Evolutionary conservation across 1,140 invertebrate species (phyloP).

Genomic region (Hycleus phaleratus): DNA sequence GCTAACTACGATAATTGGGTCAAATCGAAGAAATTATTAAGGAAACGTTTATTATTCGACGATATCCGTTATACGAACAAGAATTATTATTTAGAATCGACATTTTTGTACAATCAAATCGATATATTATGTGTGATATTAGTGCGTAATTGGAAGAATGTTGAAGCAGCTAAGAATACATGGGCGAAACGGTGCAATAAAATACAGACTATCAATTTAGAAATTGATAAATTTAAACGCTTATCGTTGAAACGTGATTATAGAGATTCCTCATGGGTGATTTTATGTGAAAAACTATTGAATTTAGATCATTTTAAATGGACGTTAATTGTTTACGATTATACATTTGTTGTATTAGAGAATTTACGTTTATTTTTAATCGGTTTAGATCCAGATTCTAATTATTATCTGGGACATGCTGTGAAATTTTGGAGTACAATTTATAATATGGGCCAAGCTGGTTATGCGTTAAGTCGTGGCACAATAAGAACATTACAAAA

Average conservation of each 20-base stretch:
- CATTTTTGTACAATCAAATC: conserved; percentile 26
- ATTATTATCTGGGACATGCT: conserved; percentile 34
- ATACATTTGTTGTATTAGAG: conserved; percentile 31
- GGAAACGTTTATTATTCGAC: conserved; percentile 22
- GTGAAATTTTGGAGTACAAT: conserved; percentile 28
- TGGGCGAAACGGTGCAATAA: conserved; percentile 31
- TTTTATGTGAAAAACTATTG: conserved; percentile 24
- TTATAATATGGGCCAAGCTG: conserved; percentile 30
- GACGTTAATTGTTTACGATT: conserved; percentile 30
- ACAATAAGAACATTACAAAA: conserved; percentile 19
- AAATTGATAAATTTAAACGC: conserved; percentile 17
- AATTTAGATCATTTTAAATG: conserved; percentile 22
- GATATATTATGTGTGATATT: conserved; percentile 29
- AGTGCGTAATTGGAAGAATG: conserved; percentile 22
- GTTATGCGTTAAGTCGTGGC: conserved; percentile 30
- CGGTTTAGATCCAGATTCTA: conserved; percentile 18
- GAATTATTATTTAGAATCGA: conserved; percentile 23
- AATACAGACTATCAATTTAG: conserved; percentile 21
- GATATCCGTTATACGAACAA: conserved; percentile 26
- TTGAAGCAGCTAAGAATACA: conserved; percentile 23
- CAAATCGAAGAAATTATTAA: conserved; percentile 16
- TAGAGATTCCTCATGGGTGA: conserved; percentile 25
- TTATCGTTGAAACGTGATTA: conserved; percentile 22
- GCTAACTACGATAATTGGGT: conserved; percentile 27
- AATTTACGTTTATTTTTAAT: conserved; percentile 31